These are phyloP conservation scores for Synergus laeviventris DNA, from an alignment of 2,888 invertebrate species.

Conservation along the genomic window DNA sequence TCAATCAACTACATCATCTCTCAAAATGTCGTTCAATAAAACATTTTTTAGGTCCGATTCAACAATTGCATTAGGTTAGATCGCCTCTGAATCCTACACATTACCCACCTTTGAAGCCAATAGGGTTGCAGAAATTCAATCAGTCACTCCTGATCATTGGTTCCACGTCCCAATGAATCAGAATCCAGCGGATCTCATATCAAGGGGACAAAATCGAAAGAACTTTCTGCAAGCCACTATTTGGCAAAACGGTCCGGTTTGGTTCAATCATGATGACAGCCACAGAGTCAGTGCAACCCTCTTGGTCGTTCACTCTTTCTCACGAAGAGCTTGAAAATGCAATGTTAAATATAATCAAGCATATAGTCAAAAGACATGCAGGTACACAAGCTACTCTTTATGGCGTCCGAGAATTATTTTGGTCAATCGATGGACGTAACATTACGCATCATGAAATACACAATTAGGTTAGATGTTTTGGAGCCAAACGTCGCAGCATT, in stretches of 20 bases:
- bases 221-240: too few relatives aligned
- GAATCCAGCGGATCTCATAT: neutral
- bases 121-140: neutral
- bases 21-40: neutral
- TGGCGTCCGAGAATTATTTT: conserved; percentile 16
- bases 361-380: neutral
- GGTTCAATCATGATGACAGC: neutral
- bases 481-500: neutral
- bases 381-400: conserved; percentile 7
- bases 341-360: conserved; percentile 1
- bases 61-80: neutral
- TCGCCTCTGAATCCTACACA: neutral
- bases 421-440: conserved; percentile 30
- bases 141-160: neutral
- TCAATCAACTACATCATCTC: neutral
- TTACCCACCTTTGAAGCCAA: neutral
- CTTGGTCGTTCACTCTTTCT: too few relatives aligned
- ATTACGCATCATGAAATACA: neutral
- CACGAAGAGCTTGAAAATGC: too few relatives aligned
- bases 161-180: neutral
- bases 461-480: neutral
- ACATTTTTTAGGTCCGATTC: neutral
- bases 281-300: neutral
- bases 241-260: neutral
- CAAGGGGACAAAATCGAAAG: too few relatives aligned